Percentiles rank a stretch among this genome's conserved stretches.
Evolutionary conservation across 2,797 vertebrate genomes (phyloP).

Genomic region (Orientallactaga sibirica): DNA sequence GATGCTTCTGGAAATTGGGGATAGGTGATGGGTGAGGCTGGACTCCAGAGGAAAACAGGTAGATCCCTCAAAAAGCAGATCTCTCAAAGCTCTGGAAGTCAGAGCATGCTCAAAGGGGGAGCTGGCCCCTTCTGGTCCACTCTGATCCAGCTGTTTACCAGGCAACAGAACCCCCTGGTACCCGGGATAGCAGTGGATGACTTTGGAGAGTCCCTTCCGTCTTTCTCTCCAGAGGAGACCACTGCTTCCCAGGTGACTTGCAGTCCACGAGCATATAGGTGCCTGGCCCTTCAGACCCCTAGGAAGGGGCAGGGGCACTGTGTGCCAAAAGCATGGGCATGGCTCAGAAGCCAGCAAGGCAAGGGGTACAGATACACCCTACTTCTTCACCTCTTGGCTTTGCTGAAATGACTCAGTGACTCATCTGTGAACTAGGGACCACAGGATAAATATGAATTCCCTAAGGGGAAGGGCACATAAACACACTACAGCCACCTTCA

Average conservation of each 20-base stretch:
- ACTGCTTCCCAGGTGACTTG: background rate
- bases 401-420: conserved; percentile 55
- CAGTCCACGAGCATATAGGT: background rate
- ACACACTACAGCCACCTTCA: background rate
- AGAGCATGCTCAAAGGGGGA: background rate
- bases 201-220: background rate
- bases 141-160: no score
- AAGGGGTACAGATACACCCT: background rate
- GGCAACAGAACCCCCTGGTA: background rate
- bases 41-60: background rate
- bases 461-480: background rate
- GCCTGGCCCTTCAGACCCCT: background rate
- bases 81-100: background rate
- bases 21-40: no score
- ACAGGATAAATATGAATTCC: background rate
- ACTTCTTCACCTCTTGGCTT: background rate
- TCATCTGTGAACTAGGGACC: conserved; percentile 82
- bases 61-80: background rate
- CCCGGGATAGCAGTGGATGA: background rate
- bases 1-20: background rate
- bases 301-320: background rate
- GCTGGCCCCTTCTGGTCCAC: background rate
- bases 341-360: conserved; percentile 23
- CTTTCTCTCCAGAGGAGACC: background rate
- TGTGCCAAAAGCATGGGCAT: background rate